phyloP scores from a whole-genome alignment of 1,140 invertebrate genomes.

The Papilio aristodemus region DNA sequence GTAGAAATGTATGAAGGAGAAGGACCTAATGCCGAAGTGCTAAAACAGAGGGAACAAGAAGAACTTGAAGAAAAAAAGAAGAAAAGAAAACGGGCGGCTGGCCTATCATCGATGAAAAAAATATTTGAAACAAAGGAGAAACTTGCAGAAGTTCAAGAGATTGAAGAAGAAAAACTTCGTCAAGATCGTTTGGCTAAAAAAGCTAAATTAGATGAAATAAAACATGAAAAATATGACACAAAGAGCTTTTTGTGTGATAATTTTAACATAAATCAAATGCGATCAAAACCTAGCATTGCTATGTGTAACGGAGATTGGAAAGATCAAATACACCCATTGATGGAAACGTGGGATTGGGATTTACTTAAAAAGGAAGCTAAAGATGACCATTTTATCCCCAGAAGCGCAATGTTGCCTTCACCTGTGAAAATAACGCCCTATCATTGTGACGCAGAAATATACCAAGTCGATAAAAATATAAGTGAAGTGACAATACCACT shows the following conservation, averaged over 20 bases:
- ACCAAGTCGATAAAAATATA: slow-evolving; percentile 72
- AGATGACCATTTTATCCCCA: slow-evolving; percentile 56
- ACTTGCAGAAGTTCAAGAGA: slow-evolving; percentile 82
- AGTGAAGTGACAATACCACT: slow-evolving; percentile 81
- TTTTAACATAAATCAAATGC: slow-evolving; percentile 71
- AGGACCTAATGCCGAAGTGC: slow-evolving; percentile 82
- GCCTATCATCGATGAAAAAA: slow-evolving; percentile 84
- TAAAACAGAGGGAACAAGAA: slow-evolving; percentile 82
- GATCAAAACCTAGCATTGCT: slow-evolving; percentile 75
- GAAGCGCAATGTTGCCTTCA: slow-evolving; percentile 77
- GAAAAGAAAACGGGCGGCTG: slow-evolving; percentile 81
- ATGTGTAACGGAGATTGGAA: slow-evolving; percentile 81
- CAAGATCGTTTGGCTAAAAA: slow-evolving; percentile 74
- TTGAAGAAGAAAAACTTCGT: slow-evolving; percentile 72
- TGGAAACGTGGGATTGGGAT: slow-evolving; percentile 84
- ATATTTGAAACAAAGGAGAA: slow-evolving; percentile 89
- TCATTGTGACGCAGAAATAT: slow-evolving; percentile 74
- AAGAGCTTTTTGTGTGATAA: slow-evolving; percentile 64
- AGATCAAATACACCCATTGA: slow-evolving; percentile 81
- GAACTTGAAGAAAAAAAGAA: slow-evolving; percentile 82
- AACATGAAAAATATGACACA: slow-evolving; percentile 66
- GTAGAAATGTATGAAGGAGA: slow-evolving; percentile 84
- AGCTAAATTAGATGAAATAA: slow-evolving; percentile 73
- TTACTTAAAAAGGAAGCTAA: slow-evolving; percentile 81
- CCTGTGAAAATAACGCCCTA: slow-evolving; percentile 79